Conservation (phyloP, 2,888 invertebrate species). For the Syritta pipiens region DNA sequence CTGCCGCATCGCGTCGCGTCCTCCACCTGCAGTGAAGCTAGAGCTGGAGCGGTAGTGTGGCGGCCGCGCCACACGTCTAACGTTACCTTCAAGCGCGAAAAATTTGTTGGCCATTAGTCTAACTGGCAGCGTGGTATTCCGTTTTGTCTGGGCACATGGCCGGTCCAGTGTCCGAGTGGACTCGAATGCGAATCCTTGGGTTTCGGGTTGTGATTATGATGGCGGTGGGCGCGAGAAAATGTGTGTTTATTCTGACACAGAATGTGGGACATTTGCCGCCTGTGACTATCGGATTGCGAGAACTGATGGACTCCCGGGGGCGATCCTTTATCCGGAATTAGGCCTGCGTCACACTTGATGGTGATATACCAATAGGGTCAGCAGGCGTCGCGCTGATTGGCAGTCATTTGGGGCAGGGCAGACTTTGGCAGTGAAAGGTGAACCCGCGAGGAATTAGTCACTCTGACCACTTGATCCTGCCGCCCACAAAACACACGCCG, state of each 20-base stretch:
- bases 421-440: slow-evolving; percentile 23
- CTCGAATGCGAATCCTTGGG: slow-evolving; percentile 11
- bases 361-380: slow-evolving; percentile 45
- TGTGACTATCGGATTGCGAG: slow-evolving; percentile 32
- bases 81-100: slow-evolving; percentile 31
- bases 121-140: slow-evolving; percentile 35
- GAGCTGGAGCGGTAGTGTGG: too few relatives aligned
- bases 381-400: slow-evolving; percentile 43
- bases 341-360: slow-evolving; percentile 40
- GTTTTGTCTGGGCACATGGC: slow-evolving; percentile 19
- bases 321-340: slow-evolving; percentile 39
- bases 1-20: slow-evolving; percentile 5
- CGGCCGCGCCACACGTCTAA: slow-evolving; percentile 6
- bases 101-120: slow-evolving; percentile 60
- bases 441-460: slow-evolving; percentile 46
- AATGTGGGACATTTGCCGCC: slow-evolving; percentile 50
- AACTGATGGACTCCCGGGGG: slow-evolving; percentile 13
- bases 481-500: slow-evolving; percentile 34
- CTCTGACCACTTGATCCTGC: slow-evolving; percentile 64
- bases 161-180: slow-evolving; percentile 5
- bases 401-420: slow-evolving; percentile 38
- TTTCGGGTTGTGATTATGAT: slow-evolving; percentile 38
- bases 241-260: slow-evolving; percentile 54
- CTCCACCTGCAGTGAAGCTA: too few relatives aligned
- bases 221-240: slow-evolving; percentile 59